Evolutionary conservation across 2,113 vertebrate genomes (phyloP), one percentile per base, ranked within the genome.

Genomic region (Bos javanicus): DNA sequence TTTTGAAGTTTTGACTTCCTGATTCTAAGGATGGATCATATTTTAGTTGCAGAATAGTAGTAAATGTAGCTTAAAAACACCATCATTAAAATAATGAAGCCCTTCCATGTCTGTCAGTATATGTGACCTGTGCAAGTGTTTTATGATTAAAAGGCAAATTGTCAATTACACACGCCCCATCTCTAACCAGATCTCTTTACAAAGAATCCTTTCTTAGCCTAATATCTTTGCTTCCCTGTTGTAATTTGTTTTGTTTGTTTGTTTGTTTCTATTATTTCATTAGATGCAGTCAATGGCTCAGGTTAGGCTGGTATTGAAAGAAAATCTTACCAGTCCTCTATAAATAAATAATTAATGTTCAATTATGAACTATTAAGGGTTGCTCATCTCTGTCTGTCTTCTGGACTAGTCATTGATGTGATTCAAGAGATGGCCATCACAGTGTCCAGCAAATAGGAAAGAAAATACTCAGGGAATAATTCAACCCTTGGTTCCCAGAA

Each of bases 1-100:
- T 84, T 95, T 87, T 98, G 88, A 94, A 95, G 59, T 85, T 91
- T 92, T 78, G 10, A 90, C 83, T 95, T 98, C 94, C 80, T 96
- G 52, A 84, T 93, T 92, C 52, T 85, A 90, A 97, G 46, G 30
- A 95, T 94, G 39, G 91, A 25, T 85, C 56, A 52, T 93, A 96
- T 87, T 97, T 96, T 95, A 82, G 48, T 59, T 86, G 8, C 13
- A 97, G 57, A 97, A 84, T 74, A 95, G 87, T 83, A 43, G 30
- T 86, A 78, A 90, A 21, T 56, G 17, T 46, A 36, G 4, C 26
- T 92, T 90, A 3, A 88, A 94, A 96, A 57, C 28, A 78, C 62
- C 19, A 16, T n/a, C 33, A 11, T 80, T 89, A 60, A 87, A 88
- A 89, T 87, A 78, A 95, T 30, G 16, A 71, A 88, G 48, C 19